Conservation (phyloP, 2,797 vertebrate species). For the Ciconia nigra region DNA sequence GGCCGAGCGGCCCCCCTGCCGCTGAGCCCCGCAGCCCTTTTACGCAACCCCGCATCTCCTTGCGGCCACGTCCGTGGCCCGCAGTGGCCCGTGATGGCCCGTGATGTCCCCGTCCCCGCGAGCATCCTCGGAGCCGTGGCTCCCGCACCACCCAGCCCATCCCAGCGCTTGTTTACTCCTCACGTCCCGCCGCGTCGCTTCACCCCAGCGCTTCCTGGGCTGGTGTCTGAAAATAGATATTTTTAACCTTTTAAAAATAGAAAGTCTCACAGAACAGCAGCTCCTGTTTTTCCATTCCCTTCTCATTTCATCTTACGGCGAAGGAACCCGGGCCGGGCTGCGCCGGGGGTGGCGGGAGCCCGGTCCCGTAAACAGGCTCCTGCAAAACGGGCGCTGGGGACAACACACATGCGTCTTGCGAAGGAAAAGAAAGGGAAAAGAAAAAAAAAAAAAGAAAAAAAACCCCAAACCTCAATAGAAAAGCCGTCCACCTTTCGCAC, state of each 20-base stretch:
- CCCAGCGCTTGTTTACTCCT: conserved; percentile 14
- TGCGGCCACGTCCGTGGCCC: accelerated
- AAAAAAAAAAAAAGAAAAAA: not conserved
- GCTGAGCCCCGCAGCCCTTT: not conserved
- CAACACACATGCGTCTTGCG: not conserved
- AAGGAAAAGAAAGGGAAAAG: not conserved
- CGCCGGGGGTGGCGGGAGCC: not conserved
- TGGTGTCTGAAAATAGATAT: conserved; percentile 37
- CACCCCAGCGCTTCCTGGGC: conserved; percentile 38
- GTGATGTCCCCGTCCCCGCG: accelerated
- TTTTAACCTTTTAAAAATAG: conserved; percentile 62
- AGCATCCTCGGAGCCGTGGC: not conserved
- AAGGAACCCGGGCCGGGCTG: not conserved
- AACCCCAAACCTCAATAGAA: not conserved
- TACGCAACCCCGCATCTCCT: accelerated
- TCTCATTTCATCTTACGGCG: not conserved
- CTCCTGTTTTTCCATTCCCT: conserved; percentile 61
- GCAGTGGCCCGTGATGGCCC: not conserved
- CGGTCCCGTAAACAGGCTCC: not conserved
- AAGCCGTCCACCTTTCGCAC: not conserved
- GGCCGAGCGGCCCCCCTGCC: not conserved
- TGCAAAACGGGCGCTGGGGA: not conserved
- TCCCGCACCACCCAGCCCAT: not conserved
- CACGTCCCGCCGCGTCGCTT: not conserved
- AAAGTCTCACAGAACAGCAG: not conserved